Conservation (phyloP, 1,140 invertebrate species). For the Listronotus bonariensis region DNA sequence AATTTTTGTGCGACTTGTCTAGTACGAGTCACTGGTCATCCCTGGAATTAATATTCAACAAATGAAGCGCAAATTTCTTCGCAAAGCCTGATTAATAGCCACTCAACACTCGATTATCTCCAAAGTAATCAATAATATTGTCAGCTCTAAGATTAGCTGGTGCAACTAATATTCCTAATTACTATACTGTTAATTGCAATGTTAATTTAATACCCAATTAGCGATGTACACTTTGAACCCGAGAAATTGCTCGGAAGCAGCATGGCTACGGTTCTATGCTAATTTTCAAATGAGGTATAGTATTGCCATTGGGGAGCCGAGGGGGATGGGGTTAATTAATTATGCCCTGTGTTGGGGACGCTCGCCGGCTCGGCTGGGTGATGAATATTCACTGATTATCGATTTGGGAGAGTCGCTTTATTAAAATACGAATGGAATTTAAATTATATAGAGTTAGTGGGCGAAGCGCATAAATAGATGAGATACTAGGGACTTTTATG, state of each 20-base stretch:
- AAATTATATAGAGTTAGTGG: no score
- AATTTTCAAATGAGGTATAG: constrained; percentile 36
- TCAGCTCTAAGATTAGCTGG: no score
- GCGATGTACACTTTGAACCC: constrained; percentile 2
- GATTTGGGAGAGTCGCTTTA: constrained; percentile 18
- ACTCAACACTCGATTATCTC: no score
- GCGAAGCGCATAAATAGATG: no score
- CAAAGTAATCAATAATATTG: no score
- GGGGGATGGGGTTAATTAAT: constrained; percentile 34
- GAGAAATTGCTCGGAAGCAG: constrained; percentile 33
- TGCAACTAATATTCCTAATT: no score
- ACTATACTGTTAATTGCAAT: constrained; percentile 22
- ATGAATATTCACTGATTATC: constrained; percentile 32
- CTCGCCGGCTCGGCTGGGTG: constrained; percentile 5
- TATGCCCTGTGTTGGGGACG: constrained; percentile 28
- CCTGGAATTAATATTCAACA: no score
- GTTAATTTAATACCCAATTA: constrained; percentile 33
- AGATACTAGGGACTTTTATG: no score
- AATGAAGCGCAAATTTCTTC: no score
- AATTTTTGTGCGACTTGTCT: no score
- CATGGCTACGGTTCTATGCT: constrained; percentile 29
- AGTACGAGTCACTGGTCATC: no score
- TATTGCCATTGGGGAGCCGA: constrained; percentile 18
- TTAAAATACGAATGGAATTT: background rate
- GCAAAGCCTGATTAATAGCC: no score